A percentile compares a stretch with the other conserved stretches of the same genome.
phyloP scores from a whole-genome alignment of 2,888 invertebrate species.

The Sisyra terminalis region DNA sequence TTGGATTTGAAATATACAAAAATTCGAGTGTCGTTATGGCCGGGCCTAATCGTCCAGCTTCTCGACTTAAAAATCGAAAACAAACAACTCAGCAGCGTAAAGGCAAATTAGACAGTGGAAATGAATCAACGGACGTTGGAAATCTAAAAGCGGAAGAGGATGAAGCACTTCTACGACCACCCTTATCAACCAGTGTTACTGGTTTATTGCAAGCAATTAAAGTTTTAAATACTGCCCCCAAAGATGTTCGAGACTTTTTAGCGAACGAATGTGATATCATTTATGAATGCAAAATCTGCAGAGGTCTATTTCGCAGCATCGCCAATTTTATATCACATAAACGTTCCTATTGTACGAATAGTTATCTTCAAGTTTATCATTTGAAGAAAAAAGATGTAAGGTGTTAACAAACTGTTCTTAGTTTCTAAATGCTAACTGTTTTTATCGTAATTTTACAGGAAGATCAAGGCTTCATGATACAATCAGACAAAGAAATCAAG shows the following conservation, averaged over 20 bases:
- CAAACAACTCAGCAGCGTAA: background rate
- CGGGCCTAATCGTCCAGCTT: slow-evolving; percentile 4
- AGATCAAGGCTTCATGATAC: slow-evolving; percentile 2
- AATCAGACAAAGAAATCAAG: slow-evolving; percentile 3
- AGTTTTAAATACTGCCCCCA: slow-evolving; percentile 56
- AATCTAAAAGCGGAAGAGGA: slow-evolving; percentile 19
- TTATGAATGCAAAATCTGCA: slow-evolving; percentile 78
- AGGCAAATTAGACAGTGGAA: slow-evolving; percentile 1
- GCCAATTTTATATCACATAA: slow-evolving; percentile 84
- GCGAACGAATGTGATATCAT: slow-evolving; percentile 74
- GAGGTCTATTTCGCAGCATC: slow-evolving; percentile 70
- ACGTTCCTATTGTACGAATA: slow-evolving; percentile 57
- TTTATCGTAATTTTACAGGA: slow-evolving; percentile 5
- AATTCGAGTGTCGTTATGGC: slow-evolving; percentile 3
- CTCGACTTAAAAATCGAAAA: slow-evolving; percentile 2
- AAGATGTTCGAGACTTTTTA: slow-evolving; percentile 58
- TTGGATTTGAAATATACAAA: background rate
- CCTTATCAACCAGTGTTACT: slow-evolving; percentile 49
- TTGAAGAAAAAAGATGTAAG: no score
- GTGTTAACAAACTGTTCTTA: background rate
- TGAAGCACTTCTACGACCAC: slow-evolving; percentile 33
- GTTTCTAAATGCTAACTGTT: no score
- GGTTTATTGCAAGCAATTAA: slow-evolving; percentile 54
- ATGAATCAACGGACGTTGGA: slow-evolving; percentile 5
- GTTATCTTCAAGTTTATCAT: no score